These are phyloP conservation scores for Andrena haemorrhoa DNA, from an alignment of 2,888 invertebrate genomes.

Conservation along the genomic window DNA sequence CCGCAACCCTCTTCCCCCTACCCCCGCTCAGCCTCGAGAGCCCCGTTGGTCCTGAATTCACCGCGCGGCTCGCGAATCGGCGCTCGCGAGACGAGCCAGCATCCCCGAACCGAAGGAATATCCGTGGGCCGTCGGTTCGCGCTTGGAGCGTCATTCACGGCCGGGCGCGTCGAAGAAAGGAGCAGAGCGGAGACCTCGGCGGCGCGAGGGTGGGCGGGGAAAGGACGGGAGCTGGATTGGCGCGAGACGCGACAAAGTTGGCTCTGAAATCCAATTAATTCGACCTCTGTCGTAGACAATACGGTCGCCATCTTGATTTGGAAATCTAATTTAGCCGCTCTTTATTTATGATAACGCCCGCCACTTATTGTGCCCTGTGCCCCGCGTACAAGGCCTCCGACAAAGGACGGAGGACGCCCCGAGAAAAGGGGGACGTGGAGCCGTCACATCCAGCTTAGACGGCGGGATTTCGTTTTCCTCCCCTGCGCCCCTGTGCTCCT, in stretches of 20 bases:
- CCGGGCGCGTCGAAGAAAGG: constrained; percentile 46
- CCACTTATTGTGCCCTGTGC: constrained; percentile 76
- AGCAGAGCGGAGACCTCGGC: constrained; percentile 32
- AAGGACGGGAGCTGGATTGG: constrained; percentile 56
- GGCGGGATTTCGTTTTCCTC: constrained; percentile 18
- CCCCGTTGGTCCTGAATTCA: constrained; percentile 47
- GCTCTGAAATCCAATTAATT: constrained; percentile 83
- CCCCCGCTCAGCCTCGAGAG: constrained; percentile 44
- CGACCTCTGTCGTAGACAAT: constrained; percentile 81
- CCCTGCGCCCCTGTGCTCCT: background rate
- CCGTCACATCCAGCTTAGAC: constrained; percentile 76
- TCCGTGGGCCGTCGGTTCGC: constrained; percentile 20
- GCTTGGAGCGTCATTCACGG: constrained; percentile 50
- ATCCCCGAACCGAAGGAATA: constrained; percentile 21
- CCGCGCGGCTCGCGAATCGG: constrained; percentile 60
- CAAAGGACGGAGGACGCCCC: constrained; percentile 77
- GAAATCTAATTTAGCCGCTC: constrained; percentile 83
- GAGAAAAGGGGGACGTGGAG: constrained; percentile 71
- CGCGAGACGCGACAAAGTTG: constrained; percentile 76
- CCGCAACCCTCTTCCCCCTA: constrained; percentile 33
- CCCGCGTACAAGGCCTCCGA: constrained; percentile 70
- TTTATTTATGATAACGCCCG: constrained; percentile 82
- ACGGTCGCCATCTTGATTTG: constrained; percentile 82
- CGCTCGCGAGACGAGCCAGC: constrained; percentile 41
- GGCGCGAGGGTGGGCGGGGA: constrained; percentile 1